phyloP scores from a whole-genome alignment of 2,113 vertebrate genomes.

The Trematocara macrostoma region DNA sequence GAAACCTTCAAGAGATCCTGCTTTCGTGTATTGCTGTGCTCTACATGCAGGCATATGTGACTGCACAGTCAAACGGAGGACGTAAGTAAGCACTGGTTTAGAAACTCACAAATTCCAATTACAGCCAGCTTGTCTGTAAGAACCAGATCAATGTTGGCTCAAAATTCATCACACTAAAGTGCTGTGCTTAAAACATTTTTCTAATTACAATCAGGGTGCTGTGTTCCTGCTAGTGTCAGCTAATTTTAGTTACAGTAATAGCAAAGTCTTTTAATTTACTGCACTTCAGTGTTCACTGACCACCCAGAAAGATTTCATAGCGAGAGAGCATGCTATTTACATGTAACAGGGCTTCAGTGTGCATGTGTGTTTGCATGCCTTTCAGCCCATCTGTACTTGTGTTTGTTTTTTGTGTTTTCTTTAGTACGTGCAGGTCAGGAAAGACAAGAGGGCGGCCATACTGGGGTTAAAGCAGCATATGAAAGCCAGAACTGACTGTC shows the following conservation, averaged over 20 bases:
- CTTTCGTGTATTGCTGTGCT: neutral
- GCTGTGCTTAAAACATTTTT: neutral
- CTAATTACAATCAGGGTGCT: neutral
- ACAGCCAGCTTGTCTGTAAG: neutral
- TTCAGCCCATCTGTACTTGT: neutral
- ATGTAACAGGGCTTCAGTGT: neutral
- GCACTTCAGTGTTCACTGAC: neutral
- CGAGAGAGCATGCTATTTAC: neutral
- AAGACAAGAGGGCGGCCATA: slow-evolving; percentile 28
- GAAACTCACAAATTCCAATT: neutral
- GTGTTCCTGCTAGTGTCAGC: neutral
- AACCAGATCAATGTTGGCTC: neutral
- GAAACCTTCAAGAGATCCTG: neutral
- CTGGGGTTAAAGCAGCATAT: slow-evolving; percentile 44
- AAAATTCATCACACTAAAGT: neutral
- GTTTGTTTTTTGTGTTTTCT: neutral
- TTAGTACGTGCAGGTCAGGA: neutral
- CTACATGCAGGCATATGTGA: neutral
- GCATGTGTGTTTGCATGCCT: neutral
- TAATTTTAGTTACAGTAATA: neutral
- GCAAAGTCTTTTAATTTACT: neutral
- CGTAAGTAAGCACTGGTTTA: neutral
- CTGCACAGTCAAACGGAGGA: neutral
- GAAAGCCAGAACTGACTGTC: slow-evolving; percentile 53
- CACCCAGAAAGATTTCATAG: neutral